These are phyloP conservation scores for Tetropium fuscum DNA, from an alignment of 2,888 invertebrate species.

Conservation along the genomic window DNA sequence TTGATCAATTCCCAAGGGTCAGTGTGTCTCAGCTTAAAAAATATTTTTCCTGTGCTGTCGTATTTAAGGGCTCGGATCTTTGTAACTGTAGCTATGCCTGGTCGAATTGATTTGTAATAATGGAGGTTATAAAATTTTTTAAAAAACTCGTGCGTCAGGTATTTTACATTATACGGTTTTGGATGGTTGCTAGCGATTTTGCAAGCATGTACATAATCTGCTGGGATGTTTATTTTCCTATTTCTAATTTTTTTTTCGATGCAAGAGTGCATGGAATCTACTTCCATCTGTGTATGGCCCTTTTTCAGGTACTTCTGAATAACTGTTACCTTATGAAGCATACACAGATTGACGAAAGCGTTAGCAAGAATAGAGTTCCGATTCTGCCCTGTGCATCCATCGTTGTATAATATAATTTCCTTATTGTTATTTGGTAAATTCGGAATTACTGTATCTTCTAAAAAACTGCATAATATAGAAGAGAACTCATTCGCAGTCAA, in stretches of 20 bases:
- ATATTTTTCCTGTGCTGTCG: constrained; percentile 28
- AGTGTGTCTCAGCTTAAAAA: constrained; percentile 30
- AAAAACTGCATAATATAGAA: neutral
- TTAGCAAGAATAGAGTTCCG: constrained; percentile 44
- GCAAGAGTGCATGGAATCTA: constrained; percentile 44
- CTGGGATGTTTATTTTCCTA: constrained; percentile 37
- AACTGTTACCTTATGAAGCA: constrained; percentile 39
- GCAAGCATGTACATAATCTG: constrained; percentile 12
- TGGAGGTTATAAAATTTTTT: constrained; percentile 5
- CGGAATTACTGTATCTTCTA: too few species aligned
- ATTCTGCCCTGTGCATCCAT: neutral
- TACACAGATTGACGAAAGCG: constrained; percentile 45
- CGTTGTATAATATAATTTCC: neutral
- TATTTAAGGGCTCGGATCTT: constrained; percentile 34
- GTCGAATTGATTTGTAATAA: constrained; percentile 7
- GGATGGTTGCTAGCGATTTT: constrained; percentile 39
- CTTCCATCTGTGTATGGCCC: constrained; percentile 50
- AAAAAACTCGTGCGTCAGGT: constrained; percentile 31
- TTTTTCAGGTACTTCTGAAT: constrained; percentile 54
- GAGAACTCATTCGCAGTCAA: constrained; percentile 31
- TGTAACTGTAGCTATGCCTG: constrained; percentile 33
- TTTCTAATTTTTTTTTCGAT: constrained; percentile 44
- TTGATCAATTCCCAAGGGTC: constrained; percentile 18
- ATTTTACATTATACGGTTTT: constrained; percentile 40
- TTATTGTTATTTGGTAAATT: neutral